Evolutionary conservation across 2,797 vertebrate genomes (phyloP), one percentile per base, ranked within the genome.

Genomic region (Diplodus sargus): DNA sequence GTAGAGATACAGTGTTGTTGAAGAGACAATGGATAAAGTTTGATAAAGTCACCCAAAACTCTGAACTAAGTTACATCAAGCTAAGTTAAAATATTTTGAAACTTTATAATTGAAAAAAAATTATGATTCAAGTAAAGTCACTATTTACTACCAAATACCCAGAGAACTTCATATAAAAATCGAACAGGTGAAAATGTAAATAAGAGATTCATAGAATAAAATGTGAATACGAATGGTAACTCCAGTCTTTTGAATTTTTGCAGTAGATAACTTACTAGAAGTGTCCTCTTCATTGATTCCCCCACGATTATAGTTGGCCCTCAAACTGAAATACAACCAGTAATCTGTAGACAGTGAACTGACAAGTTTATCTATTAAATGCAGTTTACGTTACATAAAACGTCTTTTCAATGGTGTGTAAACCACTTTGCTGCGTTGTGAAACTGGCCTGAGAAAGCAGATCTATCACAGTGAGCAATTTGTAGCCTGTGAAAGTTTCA

Each of bases 401-500:
- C n/a, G 56, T 72, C 13, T 84, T 76, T 78, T 3, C 4, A 63
- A 53, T 53, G 25, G 13, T 78, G 79, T 78, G 43, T 54, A 52
- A 85, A 76, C 5, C 56, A 62, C 62, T 74, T 17, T 74, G 49
- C 39, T 39, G 23, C 59, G 18, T 65, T 45, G 12, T 72, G 56
- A 83, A 61, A 39, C 34, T 17, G 45, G 8, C 43, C 75, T 73
- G 20, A 62, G 34, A 72, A 22, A 60, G 56, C 39, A 47, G 49
- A 68, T 20, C 16, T 23, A 62, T 48, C 63, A 68, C 18, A 16
- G n/a, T 68, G 51, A 82, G 47, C 18, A 52, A 59, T 74, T 72
- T 84, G 48, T 68, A 30, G 45, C 60, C 12, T 79, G 25, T 53
- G 18, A 71, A 74, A 62, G 30, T 78, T 67, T 78, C 70, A 68